A percentile compares a stretch with the other conserved stretches of the same genome.
Evolutionary conservation across 2,888 invertebrate species (phyloP).

Genomic region (Schizaphis graminum): DNA sequence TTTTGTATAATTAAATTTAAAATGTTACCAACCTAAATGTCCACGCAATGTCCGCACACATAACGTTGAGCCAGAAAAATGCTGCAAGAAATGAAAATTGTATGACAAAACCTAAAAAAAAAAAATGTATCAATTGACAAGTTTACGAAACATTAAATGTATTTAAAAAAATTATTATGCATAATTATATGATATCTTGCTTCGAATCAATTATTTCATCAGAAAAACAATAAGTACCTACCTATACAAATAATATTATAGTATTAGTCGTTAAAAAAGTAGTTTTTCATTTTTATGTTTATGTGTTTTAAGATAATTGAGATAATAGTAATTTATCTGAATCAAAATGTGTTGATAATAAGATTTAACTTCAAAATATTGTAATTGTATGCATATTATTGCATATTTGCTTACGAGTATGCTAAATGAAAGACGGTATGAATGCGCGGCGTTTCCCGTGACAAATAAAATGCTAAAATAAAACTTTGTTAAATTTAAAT

Average conservation of each 20-base stretch:
- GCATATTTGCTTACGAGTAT: no score
- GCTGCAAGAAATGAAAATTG: constrained; percentile 69
- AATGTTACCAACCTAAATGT: constrained; percentile 68
- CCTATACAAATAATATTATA: neutral
- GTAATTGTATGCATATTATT: no score
- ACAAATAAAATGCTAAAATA: no score
- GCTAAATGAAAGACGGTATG: no score
- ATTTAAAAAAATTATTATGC: neutral
- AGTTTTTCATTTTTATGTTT: neutral
- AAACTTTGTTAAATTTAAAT: no score
- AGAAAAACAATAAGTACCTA: neutral
- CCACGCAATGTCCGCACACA: constrained; percentile 69
- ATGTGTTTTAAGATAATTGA: neutral
- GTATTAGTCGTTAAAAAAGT: neutral
- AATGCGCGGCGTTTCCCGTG: no score
- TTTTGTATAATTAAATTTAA: neutral
- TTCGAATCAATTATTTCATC: neutral
- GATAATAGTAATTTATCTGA: neutral
- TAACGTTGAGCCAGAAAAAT: constrained; percentile 69
- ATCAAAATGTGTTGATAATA: no score
- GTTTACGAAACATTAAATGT: neutral
- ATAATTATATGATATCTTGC: neutral
- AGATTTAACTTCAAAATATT: no score
- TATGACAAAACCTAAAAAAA: constrained; percentile 66
- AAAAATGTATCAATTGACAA: constrained; percentile 53